Evolutionary conservation across 2,797 vertebrate species (phyloP), one percentile per base, ranked within the genome.

Genomic region (Vespertilio murinus): DNA sequence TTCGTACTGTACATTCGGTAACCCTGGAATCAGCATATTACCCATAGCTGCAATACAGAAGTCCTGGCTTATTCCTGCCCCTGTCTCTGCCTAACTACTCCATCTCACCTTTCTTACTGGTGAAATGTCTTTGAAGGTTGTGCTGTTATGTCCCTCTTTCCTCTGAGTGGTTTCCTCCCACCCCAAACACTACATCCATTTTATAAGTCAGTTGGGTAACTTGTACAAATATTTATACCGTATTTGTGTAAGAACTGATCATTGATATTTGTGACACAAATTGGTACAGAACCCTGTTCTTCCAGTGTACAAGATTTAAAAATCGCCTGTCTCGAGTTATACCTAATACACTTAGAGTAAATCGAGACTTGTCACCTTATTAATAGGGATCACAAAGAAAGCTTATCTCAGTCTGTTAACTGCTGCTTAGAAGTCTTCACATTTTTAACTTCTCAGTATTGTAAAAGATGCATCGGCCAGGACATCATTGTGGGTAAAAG

Each of bases 401-500:
- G 56, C n/a, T 87, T 89, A 56, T 86, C 82, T 94, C 45, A 54
- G 52, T 83, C 22, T 78, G 56, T 93, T 96, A 88, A 88, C 84
- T 93, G 77, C 93, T 93, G 38, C 69, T 70, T 77, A 82, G 69
- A 95, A 95, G 33, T 95, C 77, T 91, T 91, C 71, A 95, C 49
- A 64, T 75, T 96, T 89, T 71, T 64, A 94, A 74, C 88, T 92
- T 64, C 30, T 91, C n/a, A 77, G 0, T 92, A 88, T 61, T 93
- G 45, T 42, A 38, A 77, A 92, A 56, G 45, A 38, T 88, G 20
- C 14, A 56, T 91, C 59, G 77, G 6, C 82, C 59, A 90, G 33
- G 86, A 95, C n/a, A 70, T 84, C 12, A 80, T 94, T 90, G 54
- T 74, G 40, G 33, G 28, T 88, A 42, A 87, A 74, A 80, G 13